phyloP scores from a whole-genome alignment of 2,888 invertebrate species.

The Tetropium fuscum region DNA sequence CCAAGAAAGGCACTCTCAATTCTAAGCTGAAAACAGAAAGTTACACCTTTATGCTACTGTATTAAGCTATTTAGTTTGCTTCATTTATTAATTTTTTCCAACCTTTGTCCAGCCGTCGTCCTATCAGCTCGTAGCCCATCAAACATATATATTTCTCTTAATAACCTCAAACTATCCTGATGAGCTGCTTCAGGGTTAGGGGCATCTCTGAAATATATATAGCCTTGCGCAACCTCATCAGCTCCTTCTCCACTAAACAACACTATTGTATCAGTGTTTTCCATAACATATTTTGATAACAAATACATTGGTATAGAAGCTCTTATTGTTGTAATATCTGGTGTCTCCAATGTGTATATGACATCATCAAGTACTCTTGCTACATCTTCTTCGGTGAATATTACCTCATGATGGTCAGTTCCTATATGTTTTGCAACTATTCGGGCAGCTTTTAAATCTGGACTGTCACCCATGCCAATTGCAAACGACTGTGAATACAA shows the following conservation, averaged over 20 bases:
- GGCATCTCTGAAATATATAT: constrained; percentile 94
- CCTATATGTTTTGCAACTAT: constrained; percentile 85
- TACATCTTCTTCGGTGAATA: constrained; percentile 87
- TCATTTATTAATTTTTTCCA: constrained; percentile 20
- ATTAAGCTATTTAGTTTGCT: constrained; percentile 47
- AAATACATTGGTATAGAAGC: constrained; percentile 89
- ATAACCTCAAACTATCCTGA: constrained; percentile 79
- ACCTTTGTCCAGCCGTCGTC: constrained; percentile 72
- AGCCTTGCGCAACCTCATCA: constrained; percentile 94
- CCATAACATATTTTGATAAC: constrained; percentile 82
- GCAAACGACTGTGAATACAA: constrained; percentile 79
- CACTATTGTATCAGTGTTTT: constrained; percentile 87
- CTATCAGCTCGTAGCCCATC: constrained; percentile 87
- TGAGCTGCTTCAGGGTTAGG: constrained; percentile 79
- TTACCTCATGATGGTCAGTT: constrained; percentile 92
- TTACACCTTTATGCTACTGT: too few species aligned
- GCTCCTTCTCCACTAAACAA: constrained; percentile 95
- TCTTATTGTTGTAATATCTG: constrained; percentile 88
- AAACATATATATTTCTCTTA: constrained; percentile 82
- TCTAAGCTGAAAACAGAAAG: constrained; percentile 74
- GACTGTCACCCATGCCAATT: constrained; percentile 90
- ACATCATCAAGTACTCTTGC: constrained; percentile 81
- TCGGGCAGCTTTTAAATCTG: constrained; percentile 88
- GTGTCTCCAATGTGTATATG: constrained; percentile 90
- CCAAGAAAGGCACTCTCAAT: constrained; percentile 90